A percentile compares a stretch with the other conserved stretches of the same genome.
phyloP scores from a whole-genome alignment of 2,797 vertebrate genomes.

The Chromis chromis region DNA sequence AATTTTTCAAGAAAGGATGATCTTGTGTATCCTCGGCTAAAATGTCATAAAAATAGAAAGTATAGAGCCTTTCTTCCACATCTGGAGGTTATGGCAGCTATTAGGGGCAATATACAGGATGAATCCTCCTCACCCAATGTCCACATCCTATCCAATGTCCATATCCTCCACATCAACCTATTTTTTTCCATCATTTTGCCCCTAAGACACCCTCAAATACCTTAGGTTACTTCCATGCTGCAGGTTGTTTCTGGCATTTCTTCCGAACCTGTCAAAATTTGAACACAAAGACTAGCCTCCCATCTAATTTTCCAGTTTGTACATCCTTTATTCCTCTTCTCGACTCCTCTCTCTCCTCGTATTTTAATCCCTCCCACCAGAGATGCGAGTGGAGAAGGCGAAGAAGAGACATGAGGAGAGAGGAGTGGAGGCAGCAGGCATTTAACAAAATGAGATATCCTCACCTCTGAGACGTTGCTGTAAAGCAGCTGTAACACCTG shows the following conservation, averaged over 20 bases:
- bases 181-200: background rate
- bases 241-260: background rate
- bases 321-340: no score
- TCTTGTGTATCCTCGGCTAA: background rate
- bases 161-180: background rate
- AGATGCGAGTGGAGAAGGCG: no score
- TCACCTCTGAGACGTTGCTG: no score
- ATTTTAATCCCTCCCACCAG: no score
- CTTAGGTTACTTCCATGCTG: background rate
- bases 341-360: no score
- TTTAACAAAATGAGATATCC: no score
- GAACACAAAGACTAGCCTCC: background rate
- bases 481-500: no score
- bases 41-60: background rate
- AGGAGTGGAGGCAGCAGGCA: background rate
- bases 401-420: no score
- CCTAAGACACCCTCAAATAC: background rate
- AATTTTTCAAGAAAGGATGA: background rate
- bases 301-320: no score
- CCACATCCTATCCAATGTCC: background rate
- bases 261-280: background rate
- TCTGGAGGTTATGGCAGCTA: conserved; percentile 6
- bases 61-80: background rate
- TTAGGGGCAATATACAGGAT: background rate
- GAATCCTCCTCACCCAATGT: background rate